A percentile compares a stretch with the other conserved stretches of the same genome.
Conservation (phyloP, 2,113 vertebrate genomes). For the Ammodytes dubius region DNA sequence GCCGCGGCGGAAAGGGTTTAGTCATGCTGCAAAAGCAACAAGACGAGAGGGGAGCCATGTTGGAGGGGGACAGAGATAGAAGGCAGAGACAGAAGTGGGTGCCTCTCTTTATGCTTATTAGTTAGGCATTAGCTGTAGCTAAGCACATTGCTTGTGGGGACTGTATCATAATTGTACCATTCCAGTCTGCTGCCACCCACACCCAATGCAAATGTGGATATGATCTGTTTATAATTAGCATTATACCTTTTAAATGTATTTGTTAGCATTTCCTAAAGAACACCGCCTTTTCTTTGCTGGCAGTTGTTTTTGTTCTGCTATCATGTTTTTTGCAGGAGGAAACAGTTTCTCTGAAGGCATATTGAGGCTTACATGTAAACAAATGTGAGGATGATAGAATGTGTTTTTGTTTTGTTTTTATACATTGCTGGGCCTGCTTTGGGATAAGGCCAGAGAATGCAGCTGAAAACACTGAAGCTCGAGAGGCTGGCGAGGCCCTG, state of each 20-base stretch:
- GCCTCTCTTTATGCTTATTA: constrained; percentile 70
- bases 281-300: constrained; percentile 57
- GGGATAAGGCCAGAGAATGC: constrained; percentile 36
- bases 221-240: constrained; percentile 76
- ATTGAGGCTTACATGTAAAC: constrained; percentile 48
- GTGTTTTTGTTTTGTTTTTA: background rate
- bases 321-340: constrained; percentile 28
- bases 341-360: constrained; percentile 43
- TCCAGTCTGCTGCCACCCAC: constrained; percentile 71
- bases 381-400: constrained; percentile 37
- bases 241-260: constrained; percentile 73
- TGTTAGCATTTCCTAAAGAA: constrained; percentile 65
- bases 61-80: constrained; percentile 50
- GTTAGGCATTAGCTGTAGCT: constrained; percentile 69
- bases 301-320: constrained; percentile 53
- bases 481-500: constrained; percentile 63
- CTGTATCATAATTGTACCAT: constrained; percentile 67
- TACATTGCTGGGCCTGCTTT: constrained; percentile 2
- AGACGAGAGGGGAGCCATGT: constrained; percentile 62
- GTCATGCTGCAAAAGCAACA: constrained; percentile 74
- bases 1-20: constrained; percentile 71
- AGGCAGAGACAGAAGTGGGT: constrained; percentile 51
- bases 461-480: constrained; percentile 16
- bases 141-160: constrained; percentile 70
- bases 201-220: constrained; percentile 71